These are phyloP conservation scores for Agrotis puta DNA, from an alignment of 2,888 invertebrate genomes.

Conservation along the genomic window DNA sequence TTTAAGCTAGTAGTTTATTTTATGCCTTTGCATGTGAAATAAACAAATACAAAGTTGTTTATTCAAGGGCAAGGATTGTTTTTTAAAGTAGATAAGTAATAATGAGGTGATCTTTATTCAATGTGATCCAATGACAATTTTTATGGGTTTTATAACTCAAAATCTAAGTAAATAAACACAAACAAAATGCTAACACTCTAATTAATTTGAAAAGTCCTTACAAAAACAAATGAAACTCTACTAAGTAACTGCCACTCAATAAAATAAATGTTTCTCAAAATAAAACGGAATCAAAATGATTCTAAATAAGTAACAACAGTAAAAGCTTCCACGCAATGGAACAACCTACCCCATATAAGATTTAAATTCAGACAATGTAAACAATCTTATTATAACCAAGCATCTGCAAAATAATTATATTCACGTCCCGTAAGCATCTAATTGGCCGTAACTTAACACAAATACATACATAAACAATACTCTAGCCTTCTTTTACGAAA, in stretches of 20 bases:
- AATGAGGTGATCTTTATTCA: no score
- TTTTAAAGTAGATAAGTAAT: no score
- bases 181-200: not conserved
- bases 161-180: no score
- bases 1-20: no score
- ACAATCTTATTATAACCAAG: slow-evolving; percentile 34
- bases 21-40: no score
- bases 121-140: no score
- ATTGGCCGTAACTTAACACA: slow-evolving; percentile 71
- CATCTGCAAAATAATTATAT: slow-evolving; percentile 42
- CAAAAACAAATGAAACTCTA: not conserved
- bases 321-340: not conserved
- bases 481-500: slow-evolving; percentile 30
- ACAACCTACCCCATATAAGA: not conserved
- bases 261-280: not conserved
- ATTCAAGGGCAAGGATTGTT: not conserved
- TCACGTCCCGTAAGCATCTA: slow-evolving; percentile 66
- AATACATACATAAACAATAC: slow-evolving; percentile 51
- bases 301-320: slow-evolving; percentile 3
- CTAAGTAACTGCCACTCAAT: no score
- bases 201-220: not conserved
- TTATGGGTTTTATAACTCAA: not conserved
- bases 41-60: no score
- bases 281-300: not conserved
- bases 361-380: slow-evolving; percentile 26